Conservation (phyloP, 2,113 vertebrate genomes). For the Oreocharis arfaki region DNA sequence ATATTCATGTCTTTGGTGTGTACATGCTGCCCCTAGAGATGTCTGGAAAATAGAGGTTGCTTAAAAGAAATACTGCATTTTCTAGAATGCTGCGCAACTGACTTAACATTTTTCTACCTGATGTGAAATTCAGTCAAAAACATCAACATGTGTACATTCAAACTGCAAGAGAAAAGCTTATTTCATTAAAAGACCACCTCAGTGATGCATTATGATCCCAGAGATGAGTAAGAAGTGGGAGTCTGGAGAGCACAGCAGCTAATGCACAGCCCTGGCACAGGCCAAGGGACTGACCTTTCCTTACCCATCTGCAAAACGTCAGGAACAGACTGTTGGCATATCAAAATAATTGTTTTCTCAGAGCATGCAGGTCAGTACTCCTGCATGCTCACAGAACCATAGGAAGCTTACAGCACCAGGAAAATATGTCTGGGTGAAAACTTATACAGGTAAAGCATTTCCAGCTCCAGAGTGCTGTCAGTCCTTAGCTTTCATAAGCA, state of each 20-base stretch:
- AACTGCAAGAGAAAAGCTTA: not conserved
- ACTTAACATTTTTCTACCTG: not conserved
- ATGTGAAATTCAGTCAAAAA: not conserved
- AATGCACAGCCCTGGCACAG: not conserved
- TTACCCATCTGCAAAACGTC: not conserved
- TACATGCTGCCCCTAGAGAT: not conserved
- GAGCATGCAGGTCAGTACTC: not conserved
- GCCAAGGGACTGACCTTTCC: not conserved
- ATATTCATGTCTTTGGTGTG: not conserved
- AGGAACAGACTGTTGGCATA: not conserved
- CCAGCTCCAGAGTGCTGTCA: not conserved
- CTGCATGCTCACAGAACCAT: not conserved
- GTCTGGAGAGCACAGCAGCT: not conserved
- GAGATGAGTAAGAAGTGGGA: not conserved
- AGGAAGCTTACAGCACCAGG: slow-evolving; percentile 32
- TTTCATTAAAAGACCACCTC: not conserved
- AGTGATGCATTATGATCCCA: not conserved
- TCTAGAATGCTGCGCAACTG: not conserved
- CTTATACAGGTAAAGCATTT: slow-evolving; percentile 12
- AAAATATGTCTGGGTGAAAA: slow-evolving; percentile 52
- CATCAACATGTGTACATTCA: not conserved
- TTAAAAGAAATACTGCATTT: not conserved
- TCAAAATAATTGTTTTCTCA: not conserved
- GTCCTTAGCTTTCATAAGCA: not conserved
- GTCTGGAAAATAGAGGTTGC: not conserved